Evolutionary conservation across 2,113 vertebrate genomes (phyloP).

Genomic region (Apteryx mantelli): DNA sequence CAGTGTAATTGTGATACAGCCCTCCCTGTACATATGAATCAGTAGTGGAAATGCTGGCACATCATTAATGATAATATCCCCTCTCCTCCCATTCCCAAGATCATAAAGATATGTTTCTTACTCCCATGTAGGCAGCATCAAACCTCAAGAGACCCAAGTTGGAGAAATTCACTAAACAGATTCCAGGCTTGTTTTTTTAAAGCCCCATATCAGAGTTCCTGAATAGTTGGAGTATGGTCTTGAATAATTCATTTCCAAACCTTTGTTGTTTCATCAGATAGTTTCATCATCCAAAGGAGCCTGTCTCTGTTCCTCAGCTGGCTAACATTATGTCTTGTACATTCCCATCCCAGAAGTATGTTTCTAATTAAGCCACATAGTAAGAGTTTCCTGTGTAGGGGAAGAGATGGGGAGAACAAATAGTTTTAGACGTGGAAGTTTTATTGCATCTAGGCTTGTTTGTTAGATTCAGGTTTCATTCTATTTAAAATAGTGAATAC

Average conservation of each 20-base stretch:
- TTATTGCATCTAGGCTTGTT: constrained; percentile 23
- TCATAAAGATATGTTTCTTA: neutral
- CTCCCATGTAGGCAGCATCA: neutral
- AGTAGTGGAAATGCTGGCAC: neutral
- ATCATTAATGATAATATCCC: neutral
- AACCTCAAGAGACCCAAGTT: neutral
- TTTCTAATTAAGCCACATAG: constrained; percentile 66
- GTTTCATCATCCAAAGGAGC: constrained; percentile 32
- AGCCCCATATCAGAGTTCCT: constrained; percentile 37
- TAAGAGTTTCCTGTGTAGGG: constrained; percentile 44
- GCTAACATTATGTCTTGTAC: constrained; percentile 54
- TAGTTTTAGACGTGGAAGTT: constrained; percentile 21
- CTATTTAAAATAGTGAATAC: constrained; percentile 22
- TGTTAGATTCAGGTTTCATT: neutral
- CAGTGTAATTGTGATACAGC: neutral
- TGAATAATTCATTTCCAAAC: constrained; percentile 75
- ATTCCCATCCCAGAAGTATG: constrained; percentile 50
- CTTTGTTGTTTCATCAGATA: constrained; percentile 66
- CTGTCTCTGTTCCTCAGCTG: constrained; percentile 65
- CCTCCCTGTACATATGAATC: neutral
- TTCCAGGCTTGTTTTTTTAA: constrained; percentile 49
- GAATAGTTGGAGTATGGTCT: constrained; percentile 34
- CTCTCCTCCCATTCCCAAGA: neutral
- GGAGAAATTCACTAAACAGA: constrained; percentile 31
- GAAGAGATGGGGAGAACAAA: constrained; percentile 50